Evolutionary conservation across 2,113 vertebrate species (phyloP).

Genomic region (Onychostruthus taczanowskii): DNA sequence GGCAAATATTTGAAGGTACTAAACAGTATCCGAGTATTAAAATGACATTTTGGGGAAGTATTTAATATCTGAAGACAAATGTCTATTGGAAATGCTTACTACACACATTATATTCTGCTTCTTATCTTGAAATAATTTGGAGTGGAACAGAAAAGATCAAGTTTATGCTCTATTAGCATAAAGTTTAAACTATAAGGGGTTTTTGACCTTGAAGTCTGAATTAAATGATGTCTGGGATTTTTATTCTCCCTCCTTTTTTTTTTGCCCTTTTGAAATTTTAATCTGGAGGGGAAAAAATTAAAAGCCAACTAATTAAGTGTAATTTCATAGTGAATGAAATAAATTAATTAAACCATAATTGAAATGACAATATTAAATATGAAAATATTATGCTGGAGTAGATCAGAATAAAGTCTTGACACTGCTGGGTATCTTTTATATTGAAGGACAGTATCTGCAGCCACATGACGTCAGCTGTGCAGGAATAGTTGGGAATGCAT

Average conservation of each 20-base stretch:
- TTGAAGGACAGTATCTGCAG: slow-evolving; percentile 82
- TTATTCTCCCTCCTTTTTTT: slow-evolving; percentile 43
- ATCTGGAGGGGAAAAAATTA: slow-evolving; percentile 27
- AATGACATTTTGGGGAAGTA: slow-evolving; percentile 63
- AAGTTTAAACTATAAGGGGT: slow-evolving; percentile 57
- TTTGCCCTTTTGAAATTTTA: slow-evolving; percentile 51
- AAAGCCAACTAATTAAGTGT: slow-evolving; percentile 66
- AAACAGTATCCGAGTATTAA: slow-evolving; percentile 59
- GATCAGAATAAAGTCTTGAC: slow-evolving; percentile 74
- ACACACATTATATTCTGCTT: slow-evolving; percentile 54
- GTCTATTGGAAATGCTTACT: slow-evolving; percentile 61
- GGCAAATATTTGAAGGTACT: slow-evolving; percentile 65
- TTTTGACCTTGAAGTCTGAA: slow-evolving; percentile 66
- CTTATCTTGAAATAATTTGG: slow-evolving; percentile 66
- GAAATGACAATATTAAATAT: slow-evolving; percentile 73
- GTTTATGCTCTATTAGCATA: slow-evolving; percentile 69
- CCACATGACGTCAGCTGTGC: slow-evolving; percentile 76
- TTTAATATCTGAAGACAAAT: slow-evolving; percentile 62
- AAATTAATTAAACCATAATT: slow-evolving; percentile 79
- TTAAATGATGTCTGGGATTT: slow-evolving; percentile 57
- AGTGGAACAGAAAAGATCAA: slow-evolving; percentile 60
- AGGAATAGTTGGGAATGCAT: slow-evolving; percentile 82
- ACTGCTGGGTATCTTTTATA: slow-evolving; percentile 69
- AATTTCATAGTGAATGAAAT: slow-evolving; percentile 71
- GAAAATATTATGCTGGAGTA: slow-evolving; percentile 76